These are phyloP conservation scores for Sinocyclocheilus grahami DNA, from an alignment of 2,113 vertebrate genomes.

Conservation along the genomic window DNA sequence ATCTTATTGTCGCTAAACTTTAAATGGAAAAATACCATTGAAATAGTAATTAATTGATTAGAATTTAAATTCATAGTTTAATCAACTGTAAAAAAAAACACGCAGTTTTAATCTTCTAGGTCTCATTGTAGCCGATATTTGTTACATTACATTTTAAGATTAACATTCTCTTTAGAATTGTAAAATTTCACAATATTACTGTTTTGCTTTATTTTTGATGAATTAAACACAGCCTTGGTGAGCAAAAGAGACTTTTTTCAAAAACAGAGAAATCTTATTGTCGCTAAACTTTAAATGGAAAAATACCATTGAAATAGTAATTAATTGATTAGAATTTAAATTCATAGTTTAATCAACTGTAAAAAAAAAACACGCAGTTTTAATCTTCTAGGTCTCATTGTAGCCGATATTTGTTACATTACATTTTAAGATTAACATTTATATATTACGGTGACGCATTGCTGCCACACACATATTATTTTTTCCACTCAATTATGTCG, in stretches of 20 bases:
- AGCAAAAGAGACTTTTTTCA: not conserved
- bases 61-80: not conserved
- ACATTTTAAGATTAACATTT: not conserved
- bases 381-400: not conserved
- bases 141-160: not conserved
- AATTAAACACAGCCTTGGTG: not conserved
- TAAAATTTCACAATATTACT: not conserved
- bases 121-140: not conserved
- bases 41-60: not conserved
- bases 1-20: not conserved
- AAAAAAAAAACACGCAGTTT: not conserved
- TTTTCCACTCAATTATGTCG: too few relatives aligned
- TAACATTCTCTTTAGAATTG: too few relatives aligned
- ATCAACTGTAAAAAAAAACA: not conserved
- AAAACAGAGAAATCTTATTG: not conserved
- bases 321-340: not conserved
- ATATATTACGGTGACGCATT: not conserved
- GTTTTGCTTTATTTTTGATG: not conserved
- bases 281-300: not conserved
- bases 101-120: not conserved
- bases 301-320: not conserved
- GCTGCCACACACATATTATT: too few relatives aligned
- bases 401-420: not conserved
- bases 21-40: not conserved
- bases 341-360: not conserved